These are phyloP conservation scores for Collichthys lucidus DNA, from an alignment of 2,113 vertebrate genomes.

Conservation along the genomic window DNA sequence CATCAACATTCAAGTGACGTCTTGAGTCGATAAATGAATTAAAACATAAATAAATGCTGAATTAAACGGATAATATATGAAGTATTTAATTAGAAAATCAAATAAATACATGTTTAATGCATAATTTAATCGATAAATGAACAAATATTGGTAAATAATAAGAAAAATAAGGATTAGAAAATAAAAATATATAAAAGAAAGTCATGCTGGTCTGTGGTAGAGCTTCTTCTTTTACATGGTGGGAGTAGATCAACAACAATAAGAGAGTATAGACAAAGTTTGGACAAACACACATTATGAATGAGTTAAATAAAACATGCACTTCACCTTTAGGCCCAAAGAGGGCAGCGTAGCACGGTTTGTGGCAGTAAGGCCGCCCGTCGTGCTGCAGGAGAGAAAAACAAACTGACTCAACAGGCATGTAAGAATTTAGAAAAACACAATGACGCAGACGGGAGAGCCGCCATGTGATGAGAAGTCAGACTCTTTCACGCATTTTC, in stretches of 20 bases:
- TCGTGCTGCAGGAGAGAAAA: conserved; percentile 84
- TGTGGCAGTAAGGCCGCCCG: conserved; percentile 92
- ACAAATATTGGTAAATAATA: background rate
- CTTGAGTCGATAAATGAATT: background rate
- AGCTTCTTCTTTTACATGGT: no score
- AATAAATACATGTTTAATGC: background rate
- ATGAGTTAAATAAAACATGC: conserved; percentile 1
- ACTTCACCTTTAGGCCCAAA: conserved; percentile 90
- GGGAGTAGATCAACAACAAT: background rate
- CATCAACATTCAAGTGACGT: background rate
- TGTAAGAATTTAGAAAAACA: background rate
- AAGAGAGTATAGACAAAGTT: background rate
- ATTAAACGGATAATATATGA: background rate
- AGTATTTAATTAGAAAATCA: background rate
- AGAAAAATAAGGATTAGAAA: no score
- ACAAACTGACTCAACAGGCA: background rate
- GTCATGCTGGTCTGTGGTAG: no score
- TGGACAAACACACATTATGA: background rate
- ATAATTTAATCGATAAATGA: background rate
- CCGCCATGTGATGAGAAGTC: background rate
- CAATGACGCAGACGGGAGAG: conserved; percentile 23
- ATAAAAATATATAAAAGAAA: no score
- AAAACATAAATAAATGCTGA: background rate
- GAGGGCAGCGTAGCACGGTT: conserved; percentile 92
- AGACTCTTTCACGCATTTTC: background rate